These are phyloP conservation scores for Thaumatotibia leucotreta DNA, from an alignment of 1,140 invertebrate genomes.

Conservation along the genomic window DNA sequence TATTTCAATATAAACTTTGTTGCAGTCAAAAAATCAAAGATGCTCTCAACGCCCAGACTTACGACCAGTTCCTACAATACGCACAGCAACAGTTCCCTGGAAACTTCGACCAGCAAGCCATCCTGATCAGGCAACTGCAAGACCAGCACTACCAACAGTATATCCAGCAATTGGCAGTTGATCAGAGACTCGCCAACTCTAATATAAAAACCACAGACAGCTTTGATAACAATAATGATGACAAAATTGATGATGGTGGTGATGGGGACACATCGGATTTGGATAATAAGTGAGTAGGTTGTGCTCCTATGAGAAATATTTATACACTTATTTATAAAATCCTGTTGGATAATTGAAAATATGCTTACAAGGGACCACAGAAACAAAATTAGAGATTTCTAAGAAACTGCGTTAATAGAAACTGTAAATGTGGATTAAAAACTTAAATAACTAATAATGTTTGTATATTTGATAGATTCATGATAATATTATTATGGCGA, in stretches of 20 bases:
- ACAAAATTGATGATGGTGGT: conserved; percentile 29
- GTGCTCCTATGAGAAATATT: too few relatives aligned
- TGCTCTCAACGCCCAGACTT: conserved; percentile 97
- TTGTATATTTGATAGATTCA: too few relatives aligned
- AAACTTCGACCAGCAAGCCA: conserved; percentile 93
- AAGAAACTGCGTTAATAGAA: too few relatives aligned
- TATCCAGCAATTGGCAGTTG: conserved; percentile 88
- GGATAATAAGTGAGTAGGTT: conserved; percentile 4
- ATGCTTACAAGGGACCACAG: too few relatives aligned
- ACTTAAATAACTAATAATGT: too few relatives aligned
- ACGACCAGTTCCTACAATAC: conserved; percentile 93
- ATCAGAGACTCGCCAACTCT: conserved; percentile 75
- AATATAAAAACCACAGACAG: conserved; percentile 37
- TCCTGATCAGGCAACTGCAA: conserved; percentile 94
- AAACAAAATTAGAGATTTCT: too few relatives aligned
- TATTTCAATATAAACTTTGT: conserved; percentile 38
- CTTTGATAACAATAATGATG: conserved; percentile 35
- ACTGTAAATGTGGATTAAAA: too few relatives aligned
- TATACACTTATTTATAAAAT: too few relatives aligned
- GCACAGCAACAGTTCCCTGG: conserved; percentile 97
- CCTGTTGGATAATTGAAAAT: too few relatives aligned
- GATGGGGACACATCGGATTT: background rate
- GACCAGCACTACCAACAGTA: conserved; percentile 99
- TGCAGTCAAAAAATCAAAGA: conserved; percentile 93
- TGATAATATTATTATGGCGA: too few relatives aligned